These are phyloP conservation scores for Caenorhabditis latens DNA, from an alignment of 1,140 invertebrate genomes.

Conservation along the genomic window DNA sequence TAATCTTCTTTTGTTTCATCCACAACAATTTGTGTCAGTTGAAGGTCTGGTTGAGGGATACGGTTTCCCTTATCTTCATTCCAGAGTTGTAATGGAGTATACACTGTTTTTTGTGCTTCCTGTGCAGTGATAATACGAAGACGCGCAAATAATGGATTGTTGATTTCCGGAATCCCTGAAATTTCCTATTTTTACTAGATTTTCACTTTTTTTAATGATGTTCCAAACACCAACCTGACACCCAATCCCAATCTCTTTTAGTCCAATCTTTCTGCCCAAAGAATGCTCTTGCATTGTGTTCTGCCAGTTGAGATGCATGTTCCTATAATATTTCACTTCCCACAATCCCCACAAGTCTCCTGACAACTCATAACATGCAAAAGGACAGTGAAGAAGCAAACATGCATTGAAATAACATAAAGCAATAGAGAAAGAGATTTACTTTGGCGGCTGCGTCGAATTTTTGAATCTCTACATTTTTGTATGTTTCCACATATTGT, in stretches of 20 bases:
- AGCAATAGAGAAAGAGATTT: constrained; percentile 31
- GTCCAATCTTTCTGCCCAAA: constrained; percentile 64
- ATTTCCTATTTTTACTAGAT: background rate
- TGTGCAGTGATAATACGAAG: constrained; percentile 60
- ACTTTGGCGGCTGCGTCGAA: constrained; percentile 73
- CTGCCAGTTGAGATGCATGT: constrained; percentile 63
- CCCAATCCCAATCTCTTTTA: constrained; percentile 67
- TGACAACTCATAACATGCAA: background rate
- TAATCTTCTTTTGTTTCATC: constrained; percentile 52
- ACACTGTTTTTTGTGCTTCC: constrained; percentile 60
- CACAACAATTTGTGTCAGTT: constrained; percentile 22
- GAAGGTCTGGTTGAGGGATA: constrained; percentile 44
- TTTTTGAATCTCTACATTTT: constrained; percentile 68
- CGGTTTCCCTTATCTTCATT: constrained; percentile 57
- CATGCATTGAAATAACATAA: background rate
- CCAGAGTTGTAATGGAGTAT: constrained; percentile 67
- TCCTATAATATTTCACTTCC: constrained; percentile 33
- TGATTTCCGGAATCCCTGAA: constrained; percentile 62
- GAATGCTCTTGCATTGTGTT: constrained; percentile 64
- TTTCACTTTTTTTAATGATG: background rate
- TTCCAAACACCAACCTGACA: constrained; percentile 31
- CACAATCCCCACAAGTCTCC: background rate
- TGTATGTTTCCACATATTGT: constrained; percentile 71
- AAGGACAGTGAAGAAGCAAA: constrained; percentile 40
- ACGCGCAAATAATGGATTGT: constrained; percentile 63